Percentiles rank a stretch among this genome's conserved stretches.
phyloP scores from a whole-genome alignment of 2,797 vertebrate species.

The Eulemur coronatus region DNA sequence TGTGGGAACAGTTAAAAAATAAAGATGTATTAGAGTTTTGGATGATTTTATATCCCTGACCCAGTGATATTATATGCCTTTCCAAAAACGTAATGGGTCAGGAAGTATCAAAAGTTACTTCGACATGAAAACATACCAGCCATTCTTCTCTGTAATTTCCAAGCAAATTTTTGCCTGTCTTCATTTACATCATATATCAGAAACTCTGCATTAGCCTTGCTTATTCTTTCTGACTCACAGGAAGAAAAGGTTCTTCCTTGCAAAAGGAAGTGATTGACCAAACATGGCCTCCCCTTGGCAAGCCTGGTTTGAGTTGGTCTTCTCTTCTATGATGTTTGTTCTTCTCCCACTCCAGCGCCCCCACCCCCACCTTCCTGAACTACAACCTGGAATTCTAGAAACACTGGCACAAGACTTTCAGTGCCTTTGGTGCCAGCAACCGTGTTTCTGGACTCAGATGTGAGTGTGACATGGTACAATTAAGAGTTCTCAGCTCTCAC shows the following conservation, averaged over 20 bases:
- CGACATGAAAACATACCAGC: background rate
- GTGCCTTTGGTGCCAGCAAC: background rate
- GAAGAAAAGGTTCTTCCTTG: too few species aligned
- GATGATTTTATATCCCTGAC: background rate
- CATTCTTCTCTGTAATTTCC: background rate
- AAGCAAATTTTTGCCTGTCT: background rate
- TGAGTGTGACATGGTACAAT: background rate
- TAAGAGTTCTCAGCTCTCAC: background rate
- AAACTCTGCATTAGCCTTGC: background rate
- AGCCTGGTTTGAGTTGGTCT: background rate
- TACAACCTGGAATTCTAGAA: background rate
- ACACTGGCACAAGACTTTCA: background rate
- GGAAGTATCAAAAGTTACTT: background rate
- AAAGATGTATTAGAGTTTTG: background rate
- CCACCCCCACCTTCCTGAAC: background rate
- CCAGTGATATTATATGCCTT: background rate
- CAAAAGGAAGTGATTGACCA: background rate
- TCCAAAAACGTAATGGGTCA: background rate
- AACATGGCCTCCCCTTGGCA: fast-evolving
- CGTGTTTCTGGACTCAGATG: background rate
- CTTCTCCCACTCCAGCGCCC: background rate
- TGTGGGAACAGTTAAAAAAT: background rate
- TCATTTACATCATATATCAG: background rate
- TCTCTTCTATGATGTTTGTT: background rate
- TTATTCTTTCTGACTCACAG: background rate